Conservation (phyloP, 2,113 vertebrate genomes). For the Rhabdomys dilectus region DNA sequence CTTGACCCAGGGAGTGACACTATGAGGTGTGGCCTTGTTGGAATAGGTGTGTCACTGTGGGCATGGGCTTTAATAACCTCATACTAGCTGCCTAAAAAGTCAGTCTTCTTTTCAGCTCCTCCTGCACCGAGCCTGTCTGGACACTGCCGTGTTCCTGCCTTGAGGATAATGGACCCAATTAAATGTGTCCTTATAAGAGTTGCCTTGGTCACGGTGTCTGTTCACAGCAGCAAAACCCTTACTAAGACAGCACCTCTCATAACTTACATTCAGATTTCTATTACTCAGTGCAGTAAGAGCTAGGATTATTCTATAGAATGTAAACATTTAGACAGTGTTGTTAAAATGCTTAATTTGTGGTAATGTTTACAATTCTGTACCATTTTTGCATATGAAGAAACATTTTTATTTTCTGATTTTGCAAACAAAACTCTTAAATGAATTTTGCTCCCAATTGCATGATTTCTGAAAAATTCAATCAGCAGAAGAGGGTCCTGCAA, state of each 20-base stretch:
- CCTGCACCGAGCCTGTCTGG: too few relatives aligned
- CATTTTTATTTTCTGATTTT: neutral
- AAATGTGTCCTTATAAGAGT: too few relatives aligned
- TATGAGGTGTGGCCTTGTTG: too few relatives aligned
- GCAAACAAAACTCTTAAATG: neutral
- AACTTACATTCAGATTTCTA: constrained; percentile 32
- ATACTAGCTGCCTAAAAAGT: too few relatives aligned
- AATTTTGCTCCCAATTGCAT: neutral
- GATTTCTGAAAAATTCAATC: neutral
- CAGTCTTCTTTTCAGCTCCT: too few relatives aligned
- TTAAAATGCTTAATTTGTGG: neutral
- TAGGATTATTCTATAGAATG: neutral
- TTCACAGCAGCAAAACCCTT: too few relatives aligned
- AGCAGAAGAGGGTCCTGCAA: neutral
- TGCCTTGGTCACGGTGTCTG: too few relatives aligned
- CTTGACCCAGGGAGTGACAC: too few relatives aligned
- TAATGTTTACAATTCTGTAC: neutral
- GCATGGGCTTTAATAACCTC: too few relatives aligned
- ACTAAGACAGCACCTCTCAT: neutral
- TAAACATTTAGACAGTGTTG: neutral
- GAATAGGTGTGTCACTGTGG: too few relatives aligned
- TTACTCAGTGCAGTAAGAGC: neutral
- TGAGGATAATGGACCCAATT: too few relatives aligned
- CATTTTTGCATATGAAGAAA: neutral
- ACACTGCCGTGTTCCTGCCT: too few relatives aligned